Percentiles rank a stretch among this genome's conserved stretches.
Conservation (phyloP, 2,888 invertebrate genomes). For the Criorhina ranunculi region DNA sequence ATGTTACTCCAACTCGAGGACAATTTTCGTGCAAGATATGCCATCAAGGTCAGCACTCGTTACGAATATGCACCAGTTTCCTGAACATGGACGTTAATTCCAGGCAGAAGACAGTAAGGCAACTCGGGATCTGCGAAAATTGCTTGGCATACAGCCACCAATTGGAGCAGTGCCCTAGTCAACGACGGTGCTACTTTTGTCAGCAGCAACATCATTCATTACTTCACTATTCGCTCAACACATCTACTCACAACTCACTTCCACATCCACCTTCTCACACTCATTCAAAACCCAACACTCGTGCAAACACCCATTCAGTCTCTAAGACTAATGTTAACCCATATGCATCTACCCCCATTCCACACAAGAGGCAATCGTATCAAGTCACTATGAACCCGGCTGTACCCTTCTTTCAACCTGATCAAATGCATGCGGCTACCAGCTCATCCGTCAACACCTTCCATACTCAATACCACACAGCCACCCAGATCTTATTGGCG, state of each 20-base stretch:
- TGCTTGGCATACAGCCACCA: constrained; percentile 12
- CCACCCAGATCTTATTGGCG: not conserved
- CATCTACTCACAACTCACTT: too few relatives aligned
- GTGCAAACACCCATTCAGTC: too few relatives aligned
- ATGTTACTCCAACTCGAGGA: too few relatives aligned
- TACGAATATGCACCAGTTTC: not conserved
- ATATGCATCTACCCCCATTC: too few relatives aligned
- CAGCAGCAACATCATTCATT: too few relatives aligned
- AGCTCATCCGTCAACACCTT: constrained; percentile 1
- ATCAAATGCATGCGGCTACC: not conserved
- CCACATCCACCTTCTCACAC: too few relatives aligned
- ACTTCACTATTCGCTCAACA: too few relatives aligned
- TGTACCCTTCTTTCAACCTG: not conserved
- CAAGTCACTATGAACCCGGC: constrained; percentile 1
- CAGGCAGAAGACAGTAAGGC: not conserved
- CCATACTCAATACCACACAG: not conserved
- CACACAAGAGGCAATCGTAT: too few relatives aligned
- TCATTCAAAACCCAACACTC: too few relatives aligned
- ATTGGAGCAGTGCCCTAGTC: too few relatives aligned
- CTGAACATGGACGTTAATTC: not conserved
- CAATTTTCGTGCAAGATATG: not conserved
- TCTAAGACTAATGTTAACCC: too few relatives aligned
- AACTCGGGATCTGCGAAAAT: constrained; percentile 22
- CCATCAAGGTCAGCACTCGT: constrained; percentile 5
- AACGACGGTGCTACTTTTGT: too few relatives aligned